A percentile compares a stretch with the other conserved stretches of the same genome.
These are phyloP conservation scores for Shargacucullia verbasci DNA, from an alignment of 2,888 invertebrate species.

Conservation along the genomic window DNA sequence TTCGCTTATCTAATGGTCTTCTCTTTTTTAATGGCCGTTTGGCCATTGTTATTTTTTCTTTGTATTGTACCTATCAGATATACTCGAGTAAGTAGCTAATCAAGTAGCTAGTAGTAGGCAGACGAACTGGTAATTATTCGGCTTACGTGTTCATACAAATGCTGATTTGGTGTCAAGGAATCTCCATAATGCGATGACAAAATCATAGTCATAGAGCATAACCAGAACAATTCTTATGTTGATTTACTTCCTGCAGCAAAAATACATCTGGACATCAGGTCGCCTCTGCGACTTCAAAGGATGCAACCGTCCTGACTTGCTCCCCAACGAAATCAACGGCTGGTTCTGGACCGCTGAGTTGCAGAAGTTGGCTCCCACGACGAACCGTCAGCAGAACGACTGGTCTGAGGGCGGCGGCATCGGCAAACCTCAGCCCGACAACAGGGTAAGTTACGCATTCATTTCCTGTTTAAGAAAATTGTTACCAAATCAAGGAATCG, in stretches of 20 bases:
- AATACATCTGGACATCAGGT: constrained; percentile 97
- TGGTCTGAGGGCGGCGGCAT: constrained; percentile 97
- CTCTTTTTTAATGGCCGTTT: constrained; percentile 58
- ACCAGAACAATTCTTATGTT: constrained; percentile 16
- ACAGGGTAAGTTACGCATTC: constrained; percentile 86
- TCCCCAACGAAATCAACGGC: constrained; percentile 94
- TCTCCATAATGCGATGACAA: constrained; percentile 22
- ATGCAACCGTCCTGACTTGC: constrained; percentile 95
- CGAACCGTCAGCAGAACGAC: constrained; percentile 94
- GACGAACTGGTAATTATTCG: constrained; percentile 41
- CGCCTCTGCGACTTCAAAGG: constrained; percentile 97
- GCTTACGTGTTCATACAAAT: constrained; percentile 37
- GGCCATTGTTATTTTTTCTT: constrained; percentile 62
- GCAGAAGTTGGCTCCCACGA: constrained; percentile 95
- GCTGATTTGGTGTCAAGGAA: constrained; percentile 52
- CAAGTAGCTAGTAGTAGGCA: constrained; percentile 21
- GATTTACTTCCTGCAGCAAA: constrained; percentile 86
- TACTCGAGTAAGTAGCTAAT: constrained; percentile 24
- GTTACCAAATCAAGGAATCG: constrained; percentile 48
- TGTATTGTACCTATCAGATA: constrained; percentile 29
- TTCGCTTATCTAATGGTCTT: constrained; percentile 60
- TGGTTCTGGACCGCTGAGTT: constrained; percentile 98
- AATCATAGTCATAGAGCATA: constrained; percentile 4
- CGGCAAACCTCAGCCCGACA: constrained; percentile 96
- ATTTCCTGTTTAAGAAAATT: constrained; percentile 37